Conservation (phyloP, 1,140 invertebrate species). For the Halesus radiatus region DNA sequence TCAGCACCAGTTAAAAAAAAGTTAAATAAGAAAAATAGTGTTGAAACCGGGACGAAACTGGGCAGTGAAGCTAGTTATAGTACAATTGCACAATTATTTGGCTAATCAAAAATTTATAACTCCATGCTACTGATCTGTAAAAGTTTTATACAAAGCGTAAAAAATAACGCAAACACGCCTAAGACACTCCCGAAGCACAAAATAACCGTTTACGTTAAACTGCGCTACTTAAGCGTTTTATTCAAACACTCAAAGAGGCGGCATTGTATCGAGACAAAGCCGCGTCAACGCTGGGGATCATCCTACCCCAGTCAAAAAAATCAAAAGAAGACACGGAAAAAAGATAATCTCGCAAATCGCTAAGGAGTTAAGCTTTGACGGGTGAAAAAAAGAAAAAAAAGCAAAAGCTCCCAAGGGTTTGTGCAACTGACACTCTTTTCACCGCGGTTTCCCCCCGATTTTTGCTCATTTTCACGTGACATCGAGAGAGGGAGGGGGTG, state of each 20-base stretch:
- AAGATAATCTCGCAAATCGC: conserved; percentile 46
- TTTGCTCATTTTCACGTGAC: conserved; percentile 38
- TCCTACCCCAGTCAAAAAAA: conserved; percentile 16
- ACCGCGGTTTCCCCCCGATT: conserved; percentile 36
- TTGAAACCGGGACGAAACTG: no score
- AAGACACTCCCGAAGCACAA: not conserved
- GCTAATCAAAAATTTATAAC: no score
- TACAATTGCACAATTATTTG: no score
- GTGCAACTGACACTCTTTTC: conserved; percentile 53
- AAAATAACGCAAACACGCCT: not conserved
- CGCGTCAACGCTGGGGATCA: conserved; percentile 45
- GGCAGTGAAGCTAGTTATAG: no score
- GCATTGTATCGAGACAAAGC: conserved; percentile 51
- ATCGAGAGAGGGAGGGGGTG: conserved; percentile 43
- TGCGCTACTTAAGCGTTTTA: conserved; percentile 21
- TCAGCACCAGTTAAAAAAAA: no score
- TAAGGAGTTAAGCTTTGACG: conserved; percentile 47
- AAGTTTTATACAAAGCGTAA: not conserved
- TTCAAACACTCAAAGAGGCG: conserved; percentile 37
- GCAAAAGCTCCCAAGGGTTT: conserved; percentile 43
- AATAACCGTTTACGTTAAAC: conserved; percentile 23
- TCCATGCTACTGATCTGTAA: no score
- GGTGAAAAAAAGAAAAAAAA: conserved; percentile 31
- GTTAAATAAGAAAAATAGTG: no score
- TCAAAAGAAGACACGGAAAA: not conserved